Evolutionary conservation across 1,140 invertebrate species (phyloP).

Genomic region (Camponotus pennsylvanicus): DNA sequence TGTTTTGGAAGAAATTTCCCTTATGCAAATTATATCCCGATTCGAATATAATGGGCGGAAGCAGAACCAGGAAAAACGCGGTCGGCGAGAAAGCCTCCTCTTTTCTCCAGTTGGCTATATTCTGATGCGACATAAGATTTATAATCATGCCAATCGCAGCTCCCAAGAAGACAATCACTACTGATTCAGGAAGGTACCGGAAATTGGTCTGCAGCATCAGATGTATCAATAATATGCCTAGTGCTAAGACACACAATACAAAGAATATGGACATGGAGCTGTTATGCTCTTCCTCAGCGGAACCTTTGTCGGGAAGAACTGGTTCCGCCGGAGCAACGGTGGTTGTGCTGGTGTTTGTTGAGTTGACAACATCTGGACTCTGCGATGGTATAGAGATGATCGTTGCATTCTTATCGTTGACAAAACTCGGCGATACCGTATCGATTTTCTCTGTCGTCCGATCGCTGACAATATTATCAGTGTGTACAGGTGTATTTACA

Average conservation of each 20-base stretch:
- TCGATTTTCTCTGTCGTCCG: slow-evolving; percentile 56
- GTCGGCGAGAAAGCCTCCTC: slow-evolving; percentile 99
- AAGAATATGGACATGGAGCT: slow-evolving; percentile 99
- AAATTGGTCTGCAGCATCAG: slow-evolving; percentile 98
- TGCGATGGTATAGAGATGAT: slow-evolving; percentile 50
- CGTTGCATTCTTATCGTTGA: slow-evolving; percentile 57
- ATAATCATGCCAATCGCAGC: slow-evolving; percentile 96
- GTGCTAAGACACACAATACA: slow-evolving; percentile 95
- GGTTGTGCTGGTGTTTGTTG: slow-evolving; percentile 83
- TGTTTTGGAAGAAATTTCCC: slow-evolving; percentile 99
- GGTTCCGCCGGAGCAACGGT: slow-evolving; percentile 89
- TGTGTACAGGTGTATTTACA: slow-evolving; percentile 7
- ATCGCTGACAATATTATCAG: slow-evolving; percentile 25
- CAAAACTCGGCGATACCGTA: not conserved
- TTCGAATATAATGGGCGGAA: slow-evolving; percentile 99
- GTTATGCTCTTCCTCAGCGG: slow-evolving; percentile 97
- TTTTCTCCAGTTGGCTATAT: slow-evolving; percentile 97
- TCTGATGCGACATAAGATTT: slow-evolving; percentile 95
- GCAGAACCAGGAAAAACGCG: slow-evolving; percentile 97
- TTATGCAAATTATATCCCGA: slow-evolving; percentile 99
- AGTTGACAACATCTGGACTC: slow-evolving; percentile 74
- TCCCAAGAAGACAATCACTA: slow-evolving; percentile 98
- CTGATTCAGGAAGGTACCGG: slow-evolving; percentile 98
- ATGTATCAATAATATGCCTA: slow-evolving; percentile 98
- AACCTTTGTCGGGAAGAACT: slow-evolving; percentile 93